Conservation (phyloP, 2,113 vertebrate genomes). For the Esox niger region DNA sequence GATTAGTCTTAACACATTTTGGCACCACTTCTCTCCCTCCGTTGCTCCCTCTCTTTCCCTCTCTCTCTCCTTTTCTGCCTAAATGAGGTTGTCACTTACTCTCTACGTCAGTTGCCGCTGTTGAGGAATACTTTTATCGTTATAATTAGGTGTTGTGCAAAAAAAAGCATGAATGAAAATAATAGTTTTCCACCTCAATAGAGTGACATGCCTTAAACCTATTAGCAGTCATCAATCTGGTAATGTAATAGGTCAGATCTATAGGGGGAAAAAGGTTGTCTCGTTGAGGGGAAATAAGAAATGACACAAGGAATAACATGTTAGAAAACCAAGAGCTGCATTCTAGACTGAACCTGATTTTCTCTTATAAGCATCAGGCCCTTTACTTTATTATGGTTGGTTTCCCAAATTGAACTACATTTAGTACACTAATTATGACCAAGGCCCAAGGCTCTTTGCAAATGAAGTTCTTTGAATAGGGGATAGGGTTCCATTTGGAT, state of each 20-base stretch:
- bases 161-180: slow-evolving; percentile 51
- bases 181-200: slow-evolving; percentile 23
- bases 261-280: slow-evolving; percentile 29
- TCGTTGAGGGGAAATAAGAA: slow-evolving; percentile 13
- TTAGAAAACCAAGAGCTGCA: slow-evolving; percentile 27
- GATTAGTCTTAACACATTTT: slow-evolving; percentile 48
- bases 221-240: slow-evolving; percentile 46
- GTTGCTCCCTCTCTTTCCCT: no score
- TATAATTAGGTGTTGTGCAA: slow-evolving; percentile 38
- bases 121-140: slow-evolving; percentile 20
- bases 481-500: no score
- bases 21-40: slow-evolving; percentile 33
- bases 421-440: no score
- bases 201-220: slow-evolving; percentile 33
- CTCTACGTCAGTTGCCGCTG: slow-evolving; percentile 34
- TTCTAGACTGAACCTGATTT: slow-evolving; percentile 9
- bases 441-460: no score
- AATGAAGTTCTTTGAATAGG: no score
- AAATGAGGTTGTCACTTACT: slow-evolving; percentile 17
- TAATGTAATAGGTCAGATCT: slow-evolving; percentile 52
- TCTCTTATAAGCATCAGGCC: no score
- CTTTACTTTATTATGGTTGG: no score
- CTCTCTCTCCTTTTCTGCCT: neutral
- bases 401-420: no score
- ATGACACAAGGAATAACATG: slow-evolving; percentile 30